Base-by-base conservation (phyloP, 2,888 invertebrate species). In the Drosophila demipolita region DNA sequence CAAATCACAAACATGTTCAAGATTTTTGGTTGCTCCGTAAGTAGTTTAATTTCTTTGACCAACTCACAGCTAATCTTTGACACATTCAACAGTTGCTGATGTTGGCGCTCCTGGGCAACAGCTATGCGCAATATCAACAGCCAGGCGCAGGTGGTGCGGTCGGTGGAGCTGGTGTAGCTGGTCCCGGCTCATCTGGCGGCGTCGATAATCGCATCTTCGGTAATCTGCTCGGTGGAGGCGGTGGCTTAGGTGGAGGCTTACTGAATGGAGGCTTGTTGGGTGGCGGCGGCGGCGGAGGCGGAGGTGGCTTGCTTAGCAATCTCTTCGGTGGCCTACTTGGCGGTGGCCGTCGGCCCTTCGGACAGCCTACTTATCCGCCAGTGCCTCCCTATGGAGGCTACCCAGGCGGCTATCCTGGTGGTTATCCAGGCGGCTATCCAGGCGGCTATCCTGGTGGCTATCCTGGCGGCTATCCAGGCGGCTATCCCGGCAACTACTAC, bases 71-170 rank as follows among this genome's bases (percentile, higher is more conserved):
- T 54, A 6, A 57, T 35, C 8, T 9, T 63, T 36, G 40, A 5
- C 49, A 15, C 3, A 29, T 1, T 12, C 1, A 15, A 70, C 71
- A 82, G 88, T 36, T 75, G 33, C 50, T 77, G 32, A 60, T 82
- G 54, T 49, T 90, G 20, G 63, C 66, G 15, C 68, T 85, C 20
- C 69, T 78, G 26, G 83, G 83, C 50, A 67, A 57, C 40, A 66
- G 67, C 23, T 66, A 36, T 42, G 90, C 75, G 1, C 90, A 90
- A 36, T 88, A 88, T 48, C 80, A 82, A 70, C 88, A 85, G 35
- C 74, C 80, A 73, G 2, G 64, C 72, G 17, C 8, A 38, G 17
- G 38, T 55, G 26, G 55, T 7, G 26, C 2, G n/a, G 55, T 26
- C 36, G 64, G 70, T 15, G 50, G 59, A 26, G 57, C 11, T 36